phyloP scores from a whole-genome alignment of 2,888 invertebrate genomes.

The Macrophya alboannulata region DNA sequence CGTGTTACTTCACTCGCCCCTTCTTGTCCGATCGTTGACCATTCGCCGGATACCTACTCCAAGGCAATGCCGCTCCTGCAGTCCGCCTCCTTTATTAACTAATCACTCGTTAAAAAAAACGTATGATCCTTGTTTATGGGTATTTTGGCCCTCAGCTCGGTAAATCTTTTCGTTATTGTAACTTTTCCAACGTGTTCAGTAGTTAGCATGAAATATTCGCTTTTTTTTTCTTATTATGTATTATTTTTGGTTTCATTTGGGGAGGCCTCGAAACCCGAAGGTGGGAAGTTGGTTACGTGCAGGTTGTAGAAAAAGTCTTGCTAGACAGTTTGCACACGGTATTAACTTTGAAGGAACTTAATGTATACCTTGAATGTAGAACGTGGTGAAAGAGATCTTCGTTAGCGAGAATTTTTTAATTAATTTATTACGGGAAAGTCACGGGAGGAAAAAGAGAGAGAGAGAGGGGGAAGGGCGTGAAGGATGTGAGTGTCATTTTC shows the following conservation, averaged over 20 bases:
- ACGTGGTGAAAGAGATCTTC: conserved; percentile 40
- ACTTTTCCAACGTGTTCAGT: too few relatives aligned
- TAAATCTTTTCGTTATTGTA: background rate
- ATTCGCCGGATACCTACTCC: background rate
- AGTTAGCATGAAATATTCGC: background rate
- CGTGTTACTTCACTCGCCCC: conserved; percentile 56
- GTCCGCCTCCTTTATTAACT: conserved; percentile 10
- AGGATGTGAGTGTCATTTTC: conserved; percentile 34
- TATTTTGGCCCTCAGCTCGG: background rate
- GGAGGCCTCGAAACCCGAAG: background rate
- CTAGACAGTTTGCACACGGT: background rate
- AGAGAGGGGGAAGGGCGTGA: conserved; percentile 59
- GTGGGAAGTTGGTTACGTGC: background rate
- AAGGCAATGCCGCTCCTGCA: background rate
- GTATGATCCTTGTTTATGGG: background rate
- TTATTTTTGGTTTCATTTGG: background rate
- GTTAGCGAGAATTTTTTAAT: conserved; percentile 46
- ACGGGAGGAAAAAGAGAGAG: conserved; percentile 54
- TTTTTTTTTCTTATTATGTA: too few relatives aligned
- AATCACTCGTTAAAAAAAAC: conserved; percentile 10
- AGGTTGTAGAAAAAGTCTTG: background rate
- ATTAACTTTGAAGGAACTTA: background rate
- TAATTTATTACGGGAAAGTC: conserved; percentile 51
- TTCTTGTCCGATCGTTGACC: conserved; percentile 35
- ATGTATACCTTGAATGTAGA: conserved; percentile 1